Evolutionary conservation across 2,113 vertebrate genomes (phyloP), one percentile per base, ranked within the genome.

Genomic region (Dryoscopus gambensis): DNA sequence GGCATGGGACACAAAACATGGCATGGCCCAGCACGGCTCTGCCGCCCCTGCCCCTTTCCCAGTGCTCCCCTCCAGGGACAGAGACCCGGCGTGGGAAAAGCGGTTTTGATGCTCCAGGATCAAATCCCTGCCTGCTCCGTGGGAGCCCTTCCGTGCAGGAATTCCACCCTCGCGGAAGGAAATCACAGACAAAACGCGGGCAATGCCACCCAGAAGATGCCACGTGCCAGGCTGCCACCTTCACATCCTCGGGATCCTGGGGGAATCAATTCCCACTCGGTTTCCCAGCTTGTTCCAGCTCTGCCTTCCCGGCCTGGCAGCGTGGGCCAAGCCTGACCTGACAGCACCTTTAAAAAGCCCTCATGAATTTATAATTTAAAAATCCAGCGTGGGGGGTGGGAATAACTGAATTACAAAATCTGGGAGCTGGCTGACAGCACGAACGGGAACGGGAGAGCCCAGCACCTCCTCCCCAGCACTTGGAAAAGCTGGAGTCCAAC

Each of bases 111-210:
- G 17, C 19, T 35, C 52, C 1, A 0, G 56, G 27, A 55, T 19
- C 17, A 15, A 64, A 6, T 3, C 3, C 39, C 12, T 0, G 8
- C 14, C 8, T 5, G 1, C 18, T 12, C 23, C 4, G 1, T 1
- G 15, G 28, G 24, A 74, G 13, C 35, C 52, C 30, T 23, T 15
- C 64, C 14, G 7, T 6, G 40, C 46, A 18, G 46, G 44, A 59
- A 24, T 0, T 3, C 1, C 3, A 21, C 1, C 13, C 33, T 42
- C 44, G 0, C 0, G 3, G 33, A 14, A 60, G 78, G 50, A 31
- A 44, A 47, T 7, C 9, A 0, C 17, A 22, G 6, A 14, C 0
- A 10, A 23, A 21, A 28, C n/a, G 56, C 0, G 13, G 27, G 23
- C 18, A 25, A 6, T 3, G 19, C 35, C 25, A 9, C 42, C 37